These are phyloP conservation scores for Pardalotus punctatus DNA, from an alignment of 2,113 vertebrate species.

Conservation along the genomic window DNA sequence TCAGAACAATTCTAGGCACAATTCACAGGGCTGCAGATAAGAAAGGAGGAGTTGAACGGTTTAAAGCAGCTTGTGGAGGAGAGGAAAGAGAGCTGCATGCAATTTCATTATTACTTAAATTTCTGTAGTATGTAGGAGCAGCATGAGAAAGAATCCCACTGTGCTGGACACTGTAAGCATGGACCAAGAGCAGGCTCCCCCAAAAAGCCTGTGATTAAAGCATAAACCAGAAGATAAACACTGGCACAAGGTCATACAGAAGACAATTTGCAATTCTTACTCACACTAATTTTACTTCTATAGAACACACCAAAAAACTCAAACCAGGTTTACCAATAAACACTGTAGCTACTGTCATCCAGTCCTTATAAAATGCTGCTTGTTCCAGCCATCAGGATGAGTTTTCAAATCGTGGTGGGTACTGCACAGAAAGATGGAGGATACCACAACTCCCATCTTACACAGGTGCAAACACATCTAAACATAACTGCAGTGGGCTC, in stretches of 20 bases:
- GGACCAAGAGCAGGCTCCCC: neutral
- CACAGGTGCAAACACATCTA: neutral
- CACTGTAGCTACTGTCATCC: fast-evolving
- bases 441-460: neutral
- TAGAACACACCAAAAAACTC: neutral
- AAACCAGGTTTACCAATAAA: neutral
- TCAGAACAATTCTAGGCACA: neutral
- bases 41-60: neutral
- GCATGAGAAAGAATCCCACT: neutral
- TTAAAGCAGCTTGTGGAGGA: neutral
- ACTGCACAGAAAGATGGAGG: neutral
- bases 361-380: neutral
- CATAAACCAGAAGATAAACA: neutral
- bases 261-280: neutral
- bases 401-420: neutral
- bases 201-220: neutral
- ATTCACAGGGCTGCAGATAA: neutral
- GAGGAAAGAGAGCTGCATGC: neutral
- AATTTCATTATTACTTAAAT: neutral
- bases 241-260: neutral
- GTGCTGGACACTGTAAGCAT: neutral
- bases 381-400: fast-evolving
- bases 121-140: neutral
- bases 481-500: neutral
- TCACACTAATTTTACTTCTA: neutral